Evolutionary conservation across 37 sponge, comb jelly and placozoan species (phyloP), one percentile per base, ranked within the genome.

Genomic region (Spongilla lacustris): DNA sequence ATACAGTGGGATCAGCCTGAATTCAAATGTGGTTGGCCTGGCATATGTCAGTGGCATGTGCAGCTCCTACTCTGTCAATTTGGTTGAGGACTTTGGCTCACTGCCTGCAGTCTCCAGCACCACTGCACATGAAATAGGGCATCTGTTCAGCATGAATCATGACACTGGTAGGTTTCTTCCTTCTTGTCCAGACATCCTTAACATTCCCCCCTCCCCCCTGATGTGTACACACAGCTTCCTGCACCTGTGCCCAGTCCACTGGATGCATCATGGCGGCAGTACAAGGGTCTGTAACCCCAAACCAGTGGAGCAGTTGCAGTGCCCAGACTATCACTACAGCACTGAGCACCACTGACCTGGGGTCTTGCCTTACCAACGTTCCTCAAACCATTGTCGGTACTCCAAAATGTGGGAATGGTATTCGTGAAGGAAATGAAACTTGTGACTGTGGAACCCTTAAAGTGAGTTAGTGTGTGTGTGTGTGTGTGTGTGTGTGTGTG

Each of bases 81-180:
- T 84, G 37, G 49, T 78, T 25, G 79, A 92, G 74, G 90, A 90
- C 73, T 71, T 78, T 31, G 85, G 89, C n/a, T 69, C 76, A 29
- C 49, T 69, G 50, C 24, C 74, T 0, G 28, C 66, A 13, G 88
- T 83, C 17, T 84, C 73, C 30, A 74, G 77, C 34, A 91, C 90
- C 29, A 88, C 93, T 72, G 88, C 95, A 24, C 95, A 95, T 35
- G 95, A 95, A 31, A 34, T 95, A 75, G 95, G 95, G 5, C 95
- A 95, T 70, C 84, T 85, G 28, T 91, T 92, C 50, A 83, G 86
- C 84, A 91, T 95, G 90, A 12, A 69, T 26, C 95, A 95, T 74
- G 94, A 94, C 78, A 89, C 86, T 36, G 88, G 72, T n/a, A 67
- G 14, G 41, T 6, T 41, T 41, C 6, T 41, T 41, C 6, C 3